phyloP scores from a whole-genome alignment of 2,113 vertebrate genomes.

The Candoia aspera region DNA sequence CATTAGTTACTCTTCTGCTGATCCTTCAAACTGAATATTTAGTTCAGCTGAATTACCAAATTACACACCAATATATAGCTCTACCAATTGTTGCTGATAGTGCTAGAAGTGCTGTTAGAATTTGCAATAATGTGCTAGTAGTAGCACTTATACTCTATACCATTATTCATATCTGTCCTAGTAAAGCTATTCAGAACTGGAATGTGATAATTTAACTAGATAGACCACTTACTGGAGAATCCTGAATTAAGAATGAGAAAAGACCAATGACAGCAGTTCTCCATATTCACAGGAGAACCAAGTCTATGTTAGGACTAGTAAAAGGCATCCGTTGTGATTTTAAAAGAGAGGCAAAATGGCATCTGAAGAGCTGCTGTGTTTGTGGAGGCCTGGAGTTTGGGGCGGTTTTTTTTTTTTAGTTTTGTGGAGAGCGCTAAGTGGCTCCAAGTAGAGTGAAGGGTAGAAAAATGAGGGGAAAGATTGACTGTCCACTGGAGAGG shows the following conservation, averaged over 20 bases:
- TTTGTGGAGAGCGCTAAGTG: not conserved
- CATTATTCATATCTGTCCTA: constrained; percentile 8
- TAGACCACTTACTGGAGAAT: not conserved
- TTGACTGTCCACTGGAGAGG: not conserved
- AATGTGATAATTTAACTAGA: not conserved
- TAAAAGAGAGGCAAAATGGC: not conserved
- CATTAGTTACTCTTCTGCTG: constrained; percentile 6
- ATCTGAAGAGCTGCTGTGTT: not conserved
- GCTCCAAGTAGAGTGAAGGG: not conserved
- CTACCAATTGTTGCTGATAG: not conserved
- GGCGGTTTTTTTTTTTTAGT: not conserved
- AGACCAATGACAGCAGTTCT: not conserved
- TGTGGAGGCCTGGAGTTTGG: not conserved
- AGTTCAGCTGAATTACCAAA: constrained; percentile 33
- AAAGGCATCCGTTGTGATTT: not conserved
- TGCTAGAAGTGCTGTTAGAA: constrained; percentile 15
- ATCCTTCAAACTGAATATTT: accelerated
- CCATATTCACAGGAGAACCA: not conserved
- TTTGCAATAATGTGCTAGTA: not conserved
- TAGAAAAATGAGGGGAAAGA: not conserved
- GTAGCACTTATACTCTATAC: constrained; percentile 27
- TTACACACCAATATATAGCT: not conserved
- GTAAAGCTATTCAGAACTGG: not conserved
- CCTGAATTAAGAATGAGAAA: not conserved
- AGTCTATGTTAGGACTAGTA: not conserved